Evolutionary conservation across 2,797 vertebrate species (phyloP).

Genomic region (Diplodus sargus): DNA sequence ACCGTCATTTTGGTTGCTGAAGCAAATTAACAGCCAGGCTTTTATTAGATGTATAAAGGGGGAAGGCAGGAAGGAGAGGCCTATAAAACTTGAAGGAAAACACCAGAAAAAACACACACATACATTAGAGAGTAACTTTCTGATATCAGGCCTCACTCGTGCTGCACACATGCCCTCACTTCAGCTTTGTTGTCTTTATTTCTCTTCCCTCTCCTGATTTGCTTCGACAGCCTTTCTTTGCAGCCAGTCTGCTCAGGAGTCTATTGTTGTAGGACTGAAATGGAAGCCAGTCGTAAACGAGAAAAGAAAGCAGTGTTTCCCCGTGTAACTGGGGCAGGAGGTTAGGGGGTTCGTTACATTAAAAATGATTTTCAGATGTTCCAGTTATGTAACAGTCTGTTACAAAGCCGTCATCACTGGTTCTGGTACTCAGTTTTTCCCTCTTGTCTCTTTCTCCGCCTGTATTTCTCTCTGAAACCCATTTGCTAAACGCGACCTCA

Average conservation of each 20-base stretch:
- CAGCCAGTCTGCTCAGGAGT: constrained; percentile 4
- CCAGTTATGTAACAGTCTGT: constrained; percentile 75
- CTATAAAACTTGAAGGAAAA: constrained; percentile 39
- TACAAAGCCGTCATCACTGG: constrained; percentile 40
- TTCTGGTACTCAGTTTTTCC: constrained; percentile 13
- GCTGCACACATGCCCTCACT: constrained; percentile 14
- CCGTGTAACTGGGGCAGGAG: constrained; percentile 58
- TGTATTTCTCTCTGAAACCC: constrained; percentile 33
- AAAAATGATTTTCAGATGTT: constrained; percentile 79
- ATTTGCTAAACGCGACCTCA: constrained; percentile 35
- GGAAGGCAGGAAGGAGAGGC: constrained; percentile 24
- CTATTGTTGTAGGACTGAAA: constrained; percentile 31
- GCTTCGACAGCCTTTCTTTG: not conserved
- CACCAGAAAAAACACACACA: constrained; percentile 7
- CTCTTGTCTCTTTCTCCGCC: constrained; percentile 1
- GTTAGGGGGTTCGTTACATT: constrained; percentile 58
- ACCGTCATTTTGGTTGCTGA: constrained; percentile 26
- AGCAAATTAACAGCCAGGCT: constrained; percentile 54
- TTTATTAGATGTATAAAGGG: constrained; percentile 57
- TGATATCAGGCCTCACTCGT: not conserved
- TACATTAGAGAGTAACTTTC: not conserved
- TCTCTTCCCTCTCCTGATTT: constrained; percentile 17
- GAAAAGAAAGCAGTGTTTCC: constrained; percentile 48
- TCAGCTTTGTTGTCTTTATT: constrained; percentile 20
- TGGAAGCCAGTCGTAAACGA: constrained; percentile 25